These are phyloP conservation scores for Drosophila testacea DNA, from an alignment of 2,888 invertebrate species.

Conservation along the genomic window DNA sequence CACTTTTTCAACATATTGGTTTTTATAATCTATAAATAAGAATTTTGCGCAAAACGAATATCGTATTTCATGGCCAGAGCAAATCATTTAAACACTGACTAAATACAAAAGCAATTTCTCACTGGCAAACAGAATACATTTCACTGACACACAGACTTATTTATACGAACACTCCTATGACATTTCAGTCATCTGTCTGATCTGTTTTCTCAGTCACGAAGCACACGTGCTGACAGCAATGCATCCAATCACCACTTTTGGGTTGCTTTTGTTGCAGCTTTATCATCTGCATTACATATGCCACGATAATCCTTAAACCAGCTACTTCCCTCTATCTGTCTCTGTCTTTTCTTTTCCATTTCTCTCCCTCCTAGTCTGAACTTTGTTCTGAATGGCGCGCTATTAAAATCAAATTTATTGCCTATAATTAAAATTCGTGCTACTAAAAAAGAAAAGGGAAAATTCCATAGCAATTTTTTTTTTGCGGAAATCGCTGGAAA, in stretches of 20 bases:
- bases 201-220: slow-evolving; percentile 22
- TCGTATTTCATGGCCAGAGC: slow-evolving; percentile 44
- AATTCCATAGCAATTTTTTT: not conserved
- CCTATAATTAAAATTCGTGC: slow-evolving; percentile 67
- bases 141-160: not conserved
- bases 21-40: slow-evolving; percentile 45
- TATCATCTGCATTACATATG: slow-evolving; percentile 27
- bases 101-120: slow-evolving; percentile 21
- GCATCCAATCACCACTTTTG: slow-evolving; percentile 22
- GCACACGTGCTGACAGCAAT: slow-evolving; percentile 32
- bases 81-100: slow-evolving; percentile 29
- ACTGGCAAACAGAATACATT: not conserved
- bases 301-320: slow-evolving; percentile 13
- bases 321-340: not conserved
- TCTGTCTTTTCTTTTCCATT: not conserved
- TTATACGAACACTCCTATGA: not conserved
- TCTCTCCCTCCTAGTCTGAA: not conserved
- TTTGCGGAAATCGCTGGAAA: slow-evolving; percentile 68
- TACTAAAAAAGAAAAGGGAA: slow-evolving; percentile 15
- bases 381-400: slow-evolving; percentile 50
- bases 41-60: slow-evolving; percentile 34
- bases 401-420: slow-evolving; percentile 72
- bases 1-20: slow-evolving; percentile 24
- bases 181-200: slow-evolving; percentile 12
- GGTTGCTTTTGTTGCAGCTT: slow-evolving; percentile 4